Percentiles rank a stretch among this genome's conserved stretches.
Conservation (phyloP, 2,113 vertebrate genomes). For the Grantiella picta region DNA sequence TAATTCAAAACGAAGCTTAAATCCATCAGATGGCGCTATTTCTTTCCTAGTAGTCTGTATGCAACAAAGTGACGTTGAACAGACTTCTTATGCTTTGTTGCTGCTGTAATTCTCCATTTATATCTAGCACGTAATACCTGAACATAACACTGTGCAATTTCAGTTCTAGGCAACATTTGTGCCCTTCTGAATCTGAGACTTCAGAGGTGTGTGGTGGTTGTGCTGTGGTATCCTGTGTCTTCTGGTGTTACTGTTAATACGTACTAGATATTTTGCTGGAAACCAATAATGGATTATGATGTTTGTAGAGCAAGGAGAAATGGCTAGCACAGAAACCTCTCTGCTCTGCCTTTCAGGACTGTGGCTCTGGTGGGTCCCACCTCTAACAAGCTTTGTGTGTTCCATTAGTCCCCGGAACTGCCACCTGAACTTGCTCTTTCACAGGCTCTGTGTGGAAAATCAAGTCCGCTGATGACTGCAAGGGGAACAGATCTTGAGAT, state of each 20-base stretch:
- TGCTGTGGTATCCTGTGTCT: not conserved
- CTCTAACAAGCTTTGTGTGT: not conserved
- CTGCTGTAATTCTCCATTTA: not conserved
- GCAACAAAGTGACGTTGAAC: not conserved
- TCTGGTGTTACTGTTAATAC: not conserved
- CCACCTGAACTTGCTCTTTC: not conserved
- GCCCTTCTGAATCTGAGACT: not conserved
- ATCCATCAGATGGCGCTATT: constrained; percentile 25
- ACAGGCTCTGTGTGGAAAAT: not conserved
- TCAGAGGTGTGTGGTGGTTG: not conserved
- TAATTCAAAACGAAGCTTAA: not conserved
- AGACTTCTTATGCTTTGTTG: not conserved
- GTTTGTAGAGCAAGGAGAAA: not conserved
- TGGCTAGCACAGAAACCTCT: not conserved
- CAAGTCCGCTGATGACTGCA: not conserved
- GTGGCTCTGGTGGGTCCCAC: not conserved
- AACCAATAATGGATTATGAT: not conserved
- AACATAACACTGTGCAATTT: not conserved
- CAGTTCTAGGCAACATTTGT: not conserved
- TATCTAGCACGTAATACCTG: not conserved
- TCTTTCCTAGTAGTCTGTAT: not conserved
- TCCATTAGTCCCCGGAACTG: not conserved
- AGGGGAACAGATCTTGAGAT: not conserved
- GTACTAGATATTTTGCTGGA: not conserved
- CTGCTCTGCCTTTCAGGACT: not conserved